Base-by-base conservation (phyloP, 1,140 invertebrate genomes). In the Ladona fulva region DNA sequence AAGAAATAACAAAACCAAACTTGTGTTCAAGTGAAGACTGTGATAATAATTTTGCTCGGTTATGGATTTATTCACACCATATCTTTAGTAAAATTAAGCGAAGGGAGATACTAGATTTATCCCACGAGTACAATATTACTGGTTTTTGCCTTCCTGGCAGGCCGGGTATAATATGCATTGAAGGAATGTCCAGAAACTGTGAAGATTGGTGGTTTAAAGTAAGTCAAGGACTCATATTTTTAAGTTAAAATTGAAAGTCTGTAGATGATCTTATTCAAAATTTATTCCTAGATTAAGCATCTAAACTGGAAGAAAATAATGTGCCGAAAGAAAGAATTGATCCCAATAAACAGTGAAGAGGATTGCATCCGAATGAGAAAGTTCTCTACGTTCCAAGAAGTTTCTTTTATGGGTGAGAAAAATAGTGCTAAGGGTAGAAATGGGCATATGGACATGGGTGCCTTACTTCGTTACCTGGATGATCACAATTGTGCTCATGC, bases 21-120 rank as follows among this genome's bases (percentile, higher is more conserved):
- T 78, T 79, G 77, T 12, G 59, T 74, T 24, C 79, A 80, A 79
- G 78, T 78, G 79, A n/a, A 66, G 79, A 22, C 77, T 78, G 73
- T 25, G 74, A 77, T 22, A 79, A 77, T n/a, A 82, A 84, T 44
- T 89, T 89, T 84, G 81, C 84, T 8, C 86, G 91, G 80, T 88
- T 87, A 79, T 96, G 94, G 94, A 92, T 96, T 79, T 94, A 94
- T 84, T 95, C 93, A 80, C 95, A 97, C 86, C 95, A 96, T 82
- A 96, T 97, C 83, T 96, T 94, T 82, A 94, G 90, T 82, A 94
- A 94, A 86, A 88, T 89, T n/a, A 96, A 96, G 85, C 86, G 94
- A 80, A 88, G 89, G 80, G 90, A 92, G 80, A 93, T 97, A 74
- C 78, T 91, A 16, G 90, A 92, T 80, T 87, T 90, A 81, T 91